A percentile compares a stretch with the other conserved stretches of the same genome.
phyloP scores from a whole-genome alignment of 2,888 invertebrate species.

The Chalcosyrphus nemorum region DNA sequence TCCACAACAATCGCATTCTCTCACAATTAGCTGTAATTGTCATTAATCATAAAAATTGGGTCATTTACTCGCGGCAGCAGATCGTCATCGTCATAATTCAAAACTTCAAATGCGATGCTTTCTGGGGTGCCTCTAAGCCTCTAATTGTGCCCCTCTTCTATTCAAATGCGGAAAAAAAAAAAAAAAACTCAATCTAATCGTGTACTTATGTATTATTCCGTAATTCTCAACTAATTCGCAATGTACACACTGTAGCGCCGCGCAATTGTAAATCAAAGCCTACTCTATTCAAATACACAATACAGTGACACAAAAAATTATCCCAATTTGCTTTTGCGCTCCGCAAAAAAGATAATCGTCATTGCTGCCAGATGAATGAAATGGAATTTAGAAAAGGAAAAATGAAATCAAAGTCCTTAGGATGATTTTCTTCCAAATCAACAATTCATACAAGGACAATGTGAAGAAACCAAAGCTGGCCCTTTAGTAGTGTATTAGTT shows the following conservation, averaged over 20 bases:
- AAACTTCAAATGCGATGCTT: not conserved
- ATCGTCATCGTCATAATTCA: not conserved
- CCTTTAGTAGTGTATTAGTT: not conserved
- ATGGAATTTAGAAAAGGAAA: not conserved
- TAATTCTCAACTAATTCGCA: not conserved
- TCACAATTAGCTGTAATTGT: conserved; percentile 35
- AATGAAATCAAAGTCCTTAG: not conserved
- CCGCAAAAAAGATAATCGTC: not conserved
- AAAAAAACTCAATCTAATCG: not conserved
- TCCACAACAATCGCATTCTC: not conserved
- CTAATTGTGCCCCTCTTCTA: not conserved
- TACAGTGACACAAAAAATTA: not conserved
- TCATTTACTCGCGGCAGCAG: not conserved
- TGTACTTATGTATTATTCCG: not conserved
- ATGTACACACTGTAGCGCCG: not conserved
- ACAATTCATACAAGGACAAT: not conserved
- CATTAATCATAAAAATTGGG: conserved; percentile 34
- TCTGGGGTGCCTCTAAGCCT: not conserved
- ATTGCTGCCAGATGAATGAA: not conserved
- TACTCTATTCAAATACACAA: not conserved
- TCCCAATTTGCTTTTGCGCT: not conserved
- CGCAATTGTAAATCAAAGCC: not conserved
- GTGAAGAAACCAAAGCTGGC: not conserved
- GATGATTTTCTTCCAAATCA: not conserved
- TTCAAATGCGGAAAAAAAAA: not conserved